Percentiles rank a stretch among this genome's conserved stretches.
phyloP scores from a whole-genome alignment of 1,140 invertebrate genomes.

The Wiebesia pumilae region DNA sequence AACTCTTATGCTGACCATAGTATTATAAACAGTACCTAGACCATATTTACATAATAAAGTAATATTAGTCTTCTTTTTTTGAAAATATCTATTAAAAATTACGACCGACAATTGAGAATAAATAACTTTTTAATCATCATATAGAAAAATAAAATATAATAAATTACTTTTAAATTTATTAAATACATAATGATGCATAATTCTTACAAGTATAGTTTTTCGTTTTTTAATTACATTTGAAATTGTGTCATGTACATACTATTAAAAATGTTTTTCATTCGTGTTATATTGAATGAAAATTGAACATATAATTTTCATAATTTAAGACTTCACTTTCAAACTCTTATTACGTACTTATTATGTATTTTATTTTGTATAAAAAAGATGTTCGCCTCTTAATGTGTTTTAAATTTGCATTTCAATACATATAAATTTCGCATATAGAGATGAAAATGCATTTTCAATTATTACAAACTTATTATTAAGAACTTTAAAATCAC shows the following conservation, averaged over 20 bases:
- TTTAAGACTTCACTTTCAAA: slow-evolving; percentile 9
- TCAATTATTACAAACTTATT: background rate
- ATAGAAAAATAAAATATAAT: background rate
- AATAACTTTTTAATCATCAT: background rate
- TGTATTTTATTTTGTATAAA: slow-evolving; percentile 1
- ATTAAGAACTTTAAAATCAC: background rate
- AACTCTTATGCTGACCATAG: background rate
- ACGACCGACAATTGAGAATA: background rate
- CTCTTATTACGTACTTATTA: background rate
- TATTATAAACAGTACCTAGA: background rate
- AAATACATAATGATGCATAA: background rate
- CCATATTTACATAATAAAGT: slow-evolving; percentile 5
- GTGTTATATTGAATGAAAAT: slow-evolving; percentile 25
- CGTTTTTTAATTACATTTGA: background rate
- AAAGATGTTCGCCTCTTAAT: slow-evolving; percentile 1
- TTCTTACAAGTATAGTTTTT: background rate
- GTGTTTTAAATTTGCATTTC: slow-evolving; percentile 32
- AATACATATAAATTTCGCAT: background rate
- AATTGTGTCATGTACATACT: background rate
- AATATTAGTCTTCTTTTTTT: too few relatives aligned
- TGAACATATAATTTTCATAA: slow-evolving; percentile 15
- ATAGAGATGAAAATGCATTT: background rate
- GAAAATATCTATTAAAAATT: background rate
- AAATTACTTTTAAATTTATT: background rate
- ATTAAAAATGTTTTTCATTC: background rate